Evolutionary conservation across 2,888 invertebrate genomes (phyloP).

Genomic region (Pinctada fucata): DNA sequence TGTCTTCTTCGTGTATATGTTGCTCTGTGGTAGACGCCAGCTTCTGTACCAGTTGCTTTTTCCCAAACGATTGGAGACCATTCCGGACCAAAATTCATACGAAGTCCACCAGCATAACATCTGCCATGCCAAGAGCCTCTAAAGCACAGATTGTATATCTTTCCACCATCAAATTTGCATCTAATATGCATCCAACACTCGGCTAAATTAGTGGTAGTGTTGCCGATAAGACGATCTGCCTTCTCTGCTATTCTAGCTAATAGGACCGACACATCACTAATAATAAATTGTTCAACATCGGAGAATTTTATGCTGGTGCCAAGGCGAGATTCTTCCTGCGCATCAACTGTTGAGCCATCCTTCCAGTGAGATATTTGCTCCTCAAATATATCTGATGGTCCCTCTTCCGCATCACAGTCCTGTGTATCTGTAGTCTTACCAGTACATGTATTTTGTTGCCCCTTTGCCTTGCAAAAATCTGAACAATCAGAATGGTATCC

Average conservation of each 20-base stretch:
- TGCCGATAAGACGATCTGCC: background rate
- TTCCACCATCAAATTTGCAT: constrained; percentile 41
- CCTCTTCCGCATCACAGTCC: background rate
- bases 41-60: constrained; percentile 3
- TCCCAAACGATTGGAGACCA: constrained; percentile 36
- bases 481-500: constrained; percentile 35
- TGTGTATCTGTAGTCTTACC: background rate
- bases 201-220: background rate
- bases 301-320: background rate
- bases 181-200: background rate
- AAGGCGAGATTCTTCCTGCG: constrained; percentile 20
- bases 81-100: constrained; percentile 25
- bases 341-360: constrained; percentile 23
- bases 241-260: background rate
- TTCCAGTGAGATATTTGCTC: constrained; percentile 20
- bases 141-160: constrained; percentile 37
- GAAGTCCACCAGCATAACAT: constrained; percentile 39
- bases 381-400: background rate
- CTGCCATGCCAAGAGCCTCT: constrained; percentile 45
- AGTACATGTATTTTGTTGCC: background rate
- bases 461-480: constrained; percentile 36
- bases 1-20: background rate
- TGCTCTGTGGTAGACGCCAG: background rate
- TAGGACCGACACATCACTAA: background rate
- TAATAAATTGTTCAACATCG: background rate